Percentiles rank a stretch among this genome's conserved stretches.
These are phyloP conservation scores for Apis florea DNA, from an alignment of 1,140 invertebrate genomes.

Conservation along the genomic window DNA sequence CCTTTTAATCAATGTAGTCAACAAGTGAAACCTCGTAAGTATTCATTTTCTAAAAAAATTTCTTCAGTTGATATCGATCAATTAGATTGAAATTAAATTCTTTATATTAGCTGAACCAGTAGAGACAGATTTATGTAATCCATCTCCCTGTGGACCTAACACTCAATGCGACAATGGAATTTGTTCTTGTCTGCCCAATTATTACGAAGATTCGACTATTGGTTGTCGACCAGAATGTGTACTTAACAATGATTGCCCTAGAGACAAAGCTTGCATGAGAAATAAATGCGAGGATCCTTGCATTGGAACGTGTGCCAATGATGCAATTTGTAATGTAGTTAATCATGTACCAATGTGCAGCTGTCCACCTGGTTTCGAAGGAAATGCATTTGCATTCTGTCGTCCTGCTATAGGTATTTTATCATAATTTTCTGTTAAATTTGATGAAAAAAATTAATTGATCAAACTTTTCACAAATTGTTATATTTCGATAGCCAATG, in stretches of 20 bases:
- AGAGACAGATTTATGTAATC: constrained; percentile 82
- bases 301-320: constrained; percentile 85
- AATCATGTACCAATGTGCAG: constrained; percentile 89
- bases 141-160: constrained; percentile 85
- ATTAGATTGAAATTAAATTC: not conserved
- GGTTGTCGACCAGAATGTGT: constrained; percentile 86
- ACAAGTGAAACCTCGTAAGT: constrained; percentile 28
- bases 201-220: constrained; percentile 84
- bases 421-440: not conserved
- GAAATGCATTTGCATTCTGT: constrained; percentile 86
- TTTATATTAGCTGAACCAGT: not conserved
- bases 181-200: constrained; percentile 84
- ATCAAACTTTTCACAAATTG: not conserved
- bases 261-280: constrained; percentile 85
- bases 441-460: not conserved
- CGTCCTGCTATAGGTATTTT: constrained; percentile 73
- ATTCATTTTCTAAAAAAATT: not conserved
- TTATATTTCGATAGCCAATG: constrained; percentile 45
- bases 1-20: constrained; percentile 74
- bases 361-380: constrained; percentile 84
- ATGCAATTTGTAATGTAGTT: constrained; percentile 86
- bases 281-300: constrained; percentile 88
- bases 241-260: constrained; percentile 86
- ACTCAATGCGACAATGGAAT: constrained; percentile 82
- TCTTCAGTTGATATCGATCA: not conserved